Evolutionary conservation across 1,140 invertebrate species (phyloP).

Genomic region (Psix sp.): DNA sequence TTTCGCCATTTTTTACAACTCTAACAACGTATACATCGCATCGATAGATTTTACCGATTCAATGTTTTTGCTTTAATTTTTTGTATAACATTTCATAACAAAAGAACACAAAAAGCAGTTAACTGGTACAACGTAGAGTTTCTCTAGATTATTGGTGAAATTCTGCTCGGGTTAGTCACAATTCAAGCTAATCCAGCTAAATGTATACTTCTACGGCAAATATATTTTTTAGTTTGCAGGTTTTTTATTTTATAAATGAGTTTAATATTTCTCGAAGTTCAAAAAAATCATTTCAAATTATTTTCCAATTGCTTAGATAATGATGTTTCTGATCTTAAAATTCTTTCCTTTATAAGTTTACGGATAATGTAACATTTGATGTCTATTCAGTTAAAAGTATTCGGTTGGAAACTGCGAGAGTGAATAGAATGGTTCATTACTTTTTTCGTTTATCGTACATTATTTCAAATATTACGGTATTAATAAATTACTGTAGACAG

Average conservation of each 20-base stretch:
- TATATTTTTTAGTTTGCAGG: constrained; percentile 8
- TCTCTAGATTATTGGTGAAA: constrained; percentile 26
- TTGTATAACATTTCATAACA: background rate
- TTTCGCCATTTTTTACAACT: background rate
- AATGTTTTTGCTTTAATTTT: background rate
- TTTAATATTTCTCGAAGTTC: no score
- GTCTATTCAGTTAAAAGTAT: no score
- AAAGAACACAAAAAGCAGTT: constrained; percentile 1
- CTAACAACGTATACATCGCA: no score
- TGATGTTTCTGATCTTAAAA: no score
- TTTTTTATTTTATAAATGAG: constrained; percentile 6
- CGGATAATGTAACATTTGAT: no score
- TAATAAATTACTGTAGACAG: no score
- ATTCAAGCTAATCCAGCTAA: constrained; percentile 32
- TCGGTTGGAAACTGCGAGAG: no score
- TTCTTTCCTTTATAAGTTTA: no score
- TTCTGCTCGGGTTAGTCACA: constrained; percentile 32
- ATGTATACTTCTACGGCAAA: constrained; percentile 9
- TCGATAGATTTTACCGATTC: background rate
- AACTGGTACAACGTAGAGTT: constrained; percentile 6
- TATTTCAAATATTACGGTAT: no score
- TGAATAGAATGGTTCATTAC: no score
- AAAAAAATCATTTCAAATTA: background rate
- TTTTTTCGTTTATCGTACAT: no score
- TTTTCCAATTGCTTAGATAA: no score